phyloP scores from a whole-genome alignment of 2,888 invertebrate genomes.

The Melinaea marsaeus region DNA sequence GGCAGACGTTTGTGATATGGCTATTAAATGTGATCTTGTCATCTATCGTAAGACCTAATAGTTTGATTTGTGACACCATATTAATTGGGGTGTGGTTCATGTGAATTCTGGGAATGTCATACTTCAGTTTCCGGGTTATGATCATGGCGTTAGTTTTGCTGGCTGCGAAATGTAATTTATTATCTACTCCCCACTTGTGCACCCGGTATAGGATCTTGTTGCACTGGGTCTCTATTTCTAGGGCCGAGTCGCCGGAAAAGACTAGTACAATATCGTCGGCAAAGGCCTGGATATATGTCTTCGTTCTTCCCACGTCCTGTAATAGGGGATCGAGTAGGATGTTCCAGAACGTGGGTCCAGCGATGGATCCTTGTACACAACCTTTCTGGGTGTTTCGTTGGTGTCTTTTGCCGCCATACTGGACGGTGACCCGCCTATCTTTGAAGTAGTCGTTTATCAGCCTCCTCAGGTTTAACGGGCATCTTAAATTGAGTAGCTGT shows the following conservation, averaged over 20 bases:
- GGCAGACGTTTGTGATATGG: not conserved
- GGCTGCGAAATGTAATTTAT: constrained; percentile 22
- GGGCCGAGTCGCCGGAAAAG: no score
- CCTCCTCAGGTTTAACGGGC: not conserved
- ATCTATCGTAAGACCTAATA: not conserved
- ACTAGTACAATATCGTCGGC: constrained; percentile 19
- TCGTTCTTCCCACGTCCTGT: no score
- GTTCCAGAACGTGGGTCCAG: no score
- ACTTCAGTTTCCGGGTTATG: no score
- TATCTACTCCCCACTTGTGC: constrained; percentile 16
- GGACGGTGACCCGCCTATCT: not conserved
- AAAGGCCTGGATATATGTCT: constrained; percentile 19
- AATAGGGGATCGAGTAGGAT: no score
- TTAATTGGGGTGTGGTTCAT: no score
- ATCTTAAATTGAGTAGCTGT: constrained; percentile 1
- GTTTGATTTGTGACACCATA: not conserved
- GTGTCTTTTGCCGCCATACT: not conserved
- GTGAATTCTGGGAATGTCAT: no score
- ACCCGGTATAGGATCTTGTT: no score
- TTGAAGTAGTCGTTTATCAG: not conserved
- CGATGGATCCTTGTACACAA: constrained; percentile 23
- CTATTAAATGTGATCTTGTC: not conserved
- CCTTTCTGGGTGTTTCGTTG: constrained; percentile 16
- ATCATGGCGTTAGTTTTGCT: no score
- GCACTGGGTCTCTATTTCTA: no score